These are phyloP conservation scores for Petroica traversi DNA, from an alignment of 2,113 vertebrate species.

Conservation along the genomic window DNA sequence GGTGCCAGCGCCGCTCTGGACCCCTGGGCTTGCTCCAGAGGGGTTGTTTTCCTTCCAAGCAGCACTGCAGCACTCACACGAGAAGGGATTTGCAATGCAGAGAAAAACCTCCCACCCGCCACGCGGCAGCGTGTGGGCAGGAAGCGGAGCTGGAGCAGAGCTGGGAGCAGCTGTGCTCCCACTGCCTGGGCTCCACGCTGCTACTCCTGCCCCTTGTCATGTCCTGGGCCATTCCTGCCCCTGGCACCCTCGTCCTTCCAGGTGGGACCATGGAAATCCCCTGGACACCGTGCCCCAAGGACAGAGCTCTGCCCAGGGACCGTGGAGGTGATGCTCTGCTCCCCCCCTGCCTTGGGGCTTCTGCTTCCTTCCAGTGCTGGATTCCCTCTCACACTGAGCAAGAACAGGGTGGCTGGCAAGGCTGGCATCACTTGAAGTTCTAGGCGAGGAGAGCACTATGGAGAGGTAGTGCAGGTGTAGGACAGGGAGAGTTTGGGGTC, in stretches of 20 bases:
- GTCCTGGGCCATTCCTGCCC: background rate
- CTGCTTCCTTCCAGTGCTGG: background rate
- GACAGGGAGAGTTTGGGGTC: background rate
- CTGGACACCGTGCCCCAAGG: fast-evolving
- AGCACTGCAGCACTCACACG: conserved; percentile 34
- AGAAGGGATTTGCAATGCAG: conserved; percentile 56
- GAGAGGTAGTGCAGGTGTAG: background rate
- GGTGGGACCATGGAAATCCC: fast-evolving
- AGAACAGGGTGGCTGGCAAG: background rate
- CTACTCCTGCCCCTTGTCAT: background rate
- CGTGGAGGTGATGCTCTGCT: background rate
- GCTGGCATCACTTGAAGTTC: background rate
- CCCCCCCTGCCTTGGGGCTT: background rate
- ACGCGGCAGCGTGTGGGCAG: conserved; percentile 36
- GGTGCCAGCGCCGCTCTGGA: background rate
- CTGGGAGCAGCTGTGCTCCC: background rate
- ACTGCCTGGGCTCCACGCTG: background rate
- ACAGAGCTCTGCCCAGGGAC: background rate
- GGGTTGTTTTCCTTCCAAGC: conserved; percentile 43
- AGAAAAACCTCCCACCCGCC: conserved; percentile 42
- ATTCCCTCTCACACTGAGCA: background rate
- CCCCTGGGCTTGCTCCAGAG: background rate
- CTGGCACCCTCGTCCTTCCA: background rate
- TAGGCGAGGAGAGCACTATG: background rate
- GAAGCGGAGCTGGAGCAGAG: background rate